phyloP scores from a whole-genome alignment of 2,888 invertebrate species.

The Apamea sordens region DNA sequence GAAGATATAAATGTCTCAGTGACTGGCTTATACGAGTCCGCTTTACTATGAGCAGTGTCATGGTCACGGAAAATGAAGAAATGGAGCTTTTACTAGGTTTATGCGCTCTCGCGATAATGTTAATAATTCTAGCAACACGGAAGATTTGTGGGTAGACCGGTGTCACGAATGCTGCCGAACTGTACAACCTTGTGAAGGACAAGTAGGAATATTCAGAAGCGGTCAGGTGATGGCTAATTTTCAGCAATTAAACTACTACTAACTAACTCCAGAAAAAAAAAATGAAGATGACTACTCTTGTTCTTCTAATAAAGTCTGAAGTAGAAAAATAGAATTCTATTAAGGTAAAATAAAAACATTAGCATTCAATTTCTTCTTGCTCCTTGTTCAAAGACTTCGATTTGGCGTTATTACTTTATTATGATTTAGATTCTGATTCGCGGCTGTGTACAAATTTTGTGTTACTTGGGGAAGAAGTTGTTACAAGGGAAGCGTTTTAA shows the following conservation, averaged over 20 bases:
- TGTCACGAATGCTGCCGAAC: not conserved
- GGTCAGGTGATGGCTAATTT: not conserved
- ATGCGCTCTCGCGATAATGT: not conserved
- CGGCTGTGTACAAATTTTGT: conserved; percentile 5
- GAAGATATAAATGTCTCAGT: conserved; percentile 26
- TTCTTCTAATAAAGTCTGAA: no score
- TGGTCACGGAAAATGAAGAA: not conserved
- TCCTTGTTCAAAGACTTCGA: not conserved
- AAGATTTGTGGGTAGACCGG: not conserved
- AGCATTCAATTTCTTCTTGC: not conserved
- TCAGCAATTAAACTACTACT: no score
- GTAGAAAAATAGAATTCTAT: not conserved
- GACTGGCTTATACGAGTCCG: conserved; percentile 16
- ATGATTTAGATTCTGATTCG: conserved; percentile 15
- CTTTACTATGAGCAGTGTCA: conserved; percentile 17
- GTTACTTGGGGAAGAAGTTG: not conserved
- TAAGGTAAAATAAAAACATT: not conserved
- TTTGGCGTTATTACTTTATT: conserved; percentile 17
- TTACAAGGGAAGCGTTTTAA: conserved; percentile 5
- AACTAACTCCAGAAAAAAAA: not conserved
- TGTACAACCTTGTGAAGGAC: not conserved
- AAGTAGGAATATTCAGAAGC: not conserved
- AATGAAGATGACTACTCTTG: not conserved
- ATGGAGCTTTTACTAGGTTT: not conserved
- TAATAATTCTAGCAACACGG: not conserved